Conservation (phyloP, 2,888 invertebrate species). For the Amorpha juglandis region DNA sequence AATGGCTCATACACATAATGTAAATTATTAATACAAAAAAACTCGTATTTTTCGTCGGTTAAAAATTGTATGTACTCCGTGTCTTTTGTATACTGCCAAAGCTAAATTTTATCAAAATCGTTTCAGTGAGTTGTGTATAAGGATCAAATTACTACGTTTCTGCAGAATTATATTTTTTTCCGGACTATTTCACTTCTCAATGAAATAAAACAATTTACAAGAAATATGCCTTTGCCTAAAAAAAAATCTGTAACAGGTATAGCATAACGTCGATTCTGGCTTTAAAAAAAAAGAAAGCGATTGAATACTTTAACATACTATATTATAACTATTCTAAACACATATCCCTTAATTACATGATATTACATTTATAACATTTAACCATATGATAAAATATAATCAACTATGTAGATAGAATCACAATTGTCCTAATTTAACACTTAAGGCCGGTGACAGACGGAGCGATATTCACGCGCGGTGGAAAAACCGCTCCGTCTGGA, state of each 20-base stretch:
- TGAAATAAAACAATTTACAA: too few species aligned
- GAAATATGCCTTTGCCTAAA: too few species aligned
- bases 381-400: conserved; percentile 77
- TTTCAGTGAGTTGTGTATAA: too few species aligned
- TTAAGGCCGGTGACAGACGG: conserved; percentile 39
- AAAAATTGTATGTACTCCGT: too few species aligned
- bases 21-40: too few species aligned
- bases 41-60: too few species aligned
- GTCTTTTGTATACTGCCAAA: too few species aligned
- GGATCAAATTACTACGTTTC: too few species aligned
- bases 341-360: conserved; percentile 71
- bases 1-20: too few species aligned
- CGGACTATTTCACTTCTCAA: too few species aligned
- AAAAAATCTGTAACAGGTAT: not conserved
- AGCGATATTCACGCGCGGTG: conserved; percentile 11
- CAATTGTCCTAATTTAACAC: conserved; percentile 80
- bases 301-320: conserved; percentile 43
- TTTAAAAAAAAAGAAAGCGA: conserved; percentile 1
- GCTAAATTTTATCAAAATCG: too few species aligned
- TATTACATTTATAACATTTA: conserved; percentile 74
- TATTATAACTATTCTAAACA: conserved; percentile 74
- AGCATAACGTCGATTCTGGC: not conserved
- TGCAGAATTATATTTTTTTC: too few species aligned
- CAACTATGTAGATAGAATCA: conserved; percentile 82
- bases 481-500: conserved; percentile 28